Conservation (phyloP, 2,888 invertebrate genomes). For the Alcis repandata region DNA sequence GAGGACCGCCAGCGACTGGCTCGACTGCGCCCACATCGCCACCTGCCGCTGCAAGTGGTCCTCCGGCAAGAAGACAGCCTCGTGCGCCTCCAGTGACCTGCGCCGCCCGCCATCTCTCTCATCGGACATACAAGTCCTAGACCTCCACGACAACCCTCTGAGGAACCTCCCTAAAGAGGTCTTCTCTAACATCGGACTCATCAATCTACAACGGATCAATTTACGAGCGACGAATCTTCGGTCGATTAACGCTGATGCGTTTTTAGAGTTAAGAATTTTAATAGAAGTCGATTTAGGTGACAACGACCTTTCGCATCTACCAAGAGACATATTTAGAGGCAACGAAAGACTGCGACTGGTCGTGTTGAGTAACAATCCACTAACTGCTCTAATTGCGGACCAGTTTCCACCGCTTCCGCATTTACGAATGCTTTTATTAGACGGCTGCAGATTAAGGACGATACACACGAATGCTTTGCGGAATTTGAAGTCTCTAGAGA, state of each 20-base stretch:
- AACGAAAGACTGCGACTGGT: constrained; percentile 93
- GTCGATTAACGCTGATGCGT: constrained; percentile 93
- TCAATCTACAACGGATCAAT: constrained; percentile 94
- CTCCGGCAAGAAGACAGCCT: constrained; percentile 95
- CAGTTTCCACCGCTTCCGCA: constrained; percentile 94
- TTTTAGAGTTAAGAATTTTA: constrained; percentile 93
- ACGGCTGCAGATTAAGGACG: constrained; percentile 91
- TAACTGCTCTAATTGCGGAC: constrained; percentile 89
- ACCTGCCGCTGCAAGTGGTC: constrained; percentile 97
- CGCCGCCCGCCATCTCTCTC: constrained; percentile 90
- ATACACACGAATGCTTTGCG: constrained; percentile 93
- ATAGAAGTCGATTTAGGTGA: constrained; percentile 95
- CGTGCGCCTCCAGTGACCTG: constrained; percentile 93
- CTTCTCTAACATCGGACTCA: constrained; percentile 91
- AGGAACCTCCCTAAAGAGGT: constrained; percentile 91
- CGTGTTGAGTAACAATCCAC: constrained; percentile 93
- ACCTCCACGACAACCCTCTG: constrained; percentile 93
- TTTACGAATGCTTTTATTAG: constrained; percentile 92
- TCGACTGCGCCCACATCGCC: constrained; percentile 93
- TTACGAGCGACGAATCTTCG: constrained; percentile 91
- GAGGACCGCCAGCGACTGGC: constrained; percentile 90
- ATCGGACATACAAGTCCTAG: constrained; percentile 89
- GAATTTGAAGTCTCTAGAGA: constrained; percentile 90
- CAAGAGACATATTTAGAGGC: constrained; percentile 93
- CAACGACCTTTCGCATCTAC: constrained; percentile 91